Base-by-base conservation (phyloP, 2,888 invertebrate genomes). In the Drosophila paranaensis region DNA sequence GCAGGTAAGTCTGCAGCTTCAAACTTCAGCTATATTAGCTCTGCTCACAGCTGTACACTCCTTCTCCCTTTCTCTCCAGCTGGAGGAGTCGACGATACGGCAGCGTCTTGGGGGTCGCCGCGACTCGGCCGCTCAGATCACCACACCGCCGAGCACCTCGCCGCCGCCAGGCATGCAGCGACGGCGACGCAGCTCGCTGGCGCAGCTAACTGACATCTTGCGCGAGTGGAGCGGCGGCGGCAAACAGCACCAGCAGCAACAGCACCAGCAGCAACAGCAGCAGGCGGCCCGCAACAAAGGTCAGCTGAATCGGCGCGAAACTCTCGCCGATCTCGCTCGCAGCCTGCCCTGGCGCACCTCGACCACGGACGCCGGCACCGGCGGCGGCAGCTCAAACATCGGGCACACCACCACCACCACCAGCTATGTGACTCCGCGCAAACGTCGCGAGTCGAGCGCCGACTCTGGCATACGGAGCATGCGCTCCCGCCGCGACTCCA, bases 91-190 rank as follows among this genome's bases (percentile, higher is more conserved):
- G 51, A 97, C 97, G 33, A 94, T 97, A 82, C 94, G 96, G 66
- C 97, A 97, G 92, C 94, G 97, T 67, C 94, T 97, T 67, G 97
- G 97, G 79, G 97, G 96, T 74, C 95, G 97, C 68, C 94, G 97
- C 74, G 97, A 98, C 93, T 97, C 97, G 0, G 96, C 97, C n/a
- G 97, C 97, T 1, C 98, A 98, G 93, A 97, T 98, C 81, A 95
- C 96, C 88, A 97, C 97, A 33, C 97, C 97, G 58, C 97, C 97
- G 65, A 96, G 96, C 89, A 94, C 95, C 46, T 96, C 96, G 76
- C 96, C 95, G 42, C 93, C 93, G 53, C 90, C 92, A 10, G 92
- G 95, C 63, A 93, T 94, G 66, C 95, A 95, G 60, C 95, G 96
- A 9, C 95, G 97, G 6, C 95, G 97, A 20, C 95, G 97, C 61